Percentiles rank a stretch among this genome's conserved stretches.
phyloP scores from a whole-genome alignment of 2,797 vertebrate genomes.

The Acrocephalus scirpaceus region DNA sequence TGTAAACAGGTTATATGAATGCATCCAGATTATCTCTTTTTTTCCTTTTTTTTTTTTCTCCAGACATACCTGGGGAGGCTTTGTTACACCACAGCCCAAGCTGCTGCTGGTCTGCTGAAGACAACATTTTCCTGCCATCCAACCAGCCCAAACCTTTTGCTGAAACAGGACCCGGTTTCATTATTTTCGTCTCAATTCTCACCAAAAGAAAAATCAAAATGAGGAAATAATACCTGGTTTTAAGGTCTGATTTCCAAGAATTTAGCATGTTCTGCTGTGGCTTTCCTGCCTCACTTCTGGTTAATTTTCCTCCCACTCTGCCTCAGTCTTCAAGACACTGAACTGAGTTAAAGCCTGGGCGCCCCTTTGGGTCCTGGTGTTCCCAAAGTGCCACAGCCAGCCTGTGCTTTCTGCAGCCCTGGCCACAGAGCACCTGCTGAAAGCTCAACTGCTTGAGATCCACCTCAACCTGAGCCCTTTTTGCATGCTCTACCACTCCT shows the following conservation, averaged over 20 bases:
- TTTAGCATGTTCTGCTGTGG: background rate
- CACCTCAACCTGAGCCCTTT: background rate
- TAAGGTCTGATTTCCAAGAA: constrained; percentile 25
- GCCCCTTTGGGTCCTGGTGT: background rate
- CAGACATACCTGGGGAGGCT: background rate
- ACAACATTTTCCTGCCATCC: background rate
- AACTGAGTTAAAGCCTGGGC: background rate
- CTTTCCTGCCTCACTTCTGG: background rate
- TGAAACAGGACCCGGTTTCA: background rate
- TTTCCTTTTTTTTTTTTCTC: background rate
- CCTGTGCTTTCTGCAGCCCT: background rate
- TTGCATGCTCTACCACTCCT: background rate
- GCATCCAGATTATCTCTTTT: background rate
- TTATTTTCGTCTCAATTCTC: background rate
- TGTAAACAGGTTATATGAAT: background rate
- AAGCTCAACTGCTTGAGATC: background rate
- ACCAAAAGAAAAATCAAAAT: background rate
- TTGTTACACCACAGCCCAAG: background rate
- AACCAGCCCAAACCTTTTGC: background rate
- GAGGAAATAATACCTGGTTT: background rate
- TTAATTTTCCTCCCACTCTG: background rate
- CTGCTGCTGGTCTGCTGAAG: background rate
- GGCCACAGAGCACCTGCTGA: background rate
- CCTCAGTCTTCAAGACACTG: background rate
- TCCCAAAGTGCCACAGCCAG: background rate